These are phyloP conservation scores for Virgularia gustaviana DNA, from an alignment of 92 coral and sea anemone genomes.

Conservation along the genomic window DNA sequence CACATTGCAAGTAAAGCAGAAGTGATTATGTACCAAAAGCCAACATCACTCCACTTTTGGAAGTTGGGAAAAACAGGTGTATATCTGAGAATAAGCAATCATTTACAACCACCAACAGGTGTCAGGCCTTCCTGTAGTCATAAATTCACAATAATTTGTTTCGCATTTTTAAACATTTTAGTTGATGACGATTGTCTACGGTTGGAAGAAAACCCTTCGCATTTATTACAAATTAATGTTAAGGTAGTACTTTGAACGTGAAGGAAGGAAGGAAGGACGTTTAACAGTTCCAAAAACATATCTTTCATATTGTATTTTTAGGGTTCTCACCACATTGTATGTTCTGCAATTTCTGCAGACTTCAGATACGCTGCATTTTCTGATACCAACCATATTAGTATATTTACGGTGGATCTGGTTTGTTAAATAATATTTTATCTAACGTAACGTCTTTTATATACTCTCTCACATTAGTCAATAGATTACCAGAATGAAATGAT, in stretches of 20 bases:
- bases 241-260: constrained; percentile 52
- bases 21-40: constrained; percentile 72
- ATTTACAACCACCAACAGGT: too few relatives aligned
- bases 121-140: too few relatives aligned
- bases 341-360: constrained; percentile 78
- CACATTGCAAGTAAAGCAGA: constrained; percentile 67
- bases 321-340: constrained; percentile 85
- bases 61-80: constrained; percentile 79
- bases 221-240: constrained; percentile 65
- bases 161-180: not conserved
- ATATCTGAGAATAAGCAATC: too few relatives aligned
- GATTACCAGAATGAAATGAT: too few relatives aligned
- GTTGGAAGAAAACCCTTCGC: constrained; percentile 54
- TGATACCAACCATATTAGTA: constrained; percentile 64
- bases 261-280: not conserved
- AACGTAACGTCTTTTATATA: too few relatives aligned
- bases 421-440: too few relatives aligned
- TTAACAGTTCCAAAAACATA: not conserved
- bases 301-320: constrained; percentile 16
- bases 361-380: constrained; percentile 82
- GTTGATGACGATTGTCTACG: constrained; percentile 53
- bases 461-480: too few relatives aligned
- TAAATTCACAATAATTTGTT: too few relatives aligned
- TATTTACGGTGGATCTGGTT: constrained; percentile 68
- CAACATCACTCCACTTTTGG: constrained; percentile 76